Base-by-base conservation (phyloP, 2,797 vertebrate species). In the Acrossocheilus fasciatus region DNA sequence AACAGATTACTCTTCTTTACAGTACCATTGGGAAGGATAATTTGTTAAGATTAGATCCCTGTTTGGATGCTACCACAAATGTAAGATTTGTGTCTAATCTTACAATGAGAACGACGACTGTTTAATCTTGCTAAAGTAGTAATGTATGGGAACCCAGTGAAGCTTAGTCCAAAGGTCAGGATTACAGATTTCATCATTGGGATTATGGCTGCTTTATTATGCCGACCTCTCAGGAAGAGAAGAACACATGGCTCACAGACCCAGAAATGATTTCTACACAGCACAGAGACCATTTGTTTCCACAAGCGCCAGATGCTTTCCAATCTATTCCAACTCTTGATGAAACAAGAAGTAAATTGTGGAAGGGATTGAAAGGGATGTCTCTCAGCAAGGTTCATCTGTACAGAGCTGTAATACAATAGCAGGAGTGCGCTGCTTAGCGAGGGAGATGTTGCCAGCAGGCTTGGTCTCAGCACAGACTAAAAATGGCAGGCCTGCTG, bases 401-500 rank as follows among this genome's bases (percentile, higher is more conserved):
- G 74, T 68, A 68, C 64, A 82, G 52, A n/a, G 62, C 50, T 45
- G 30, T 85, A 81, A 72, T 85, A 83, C 76, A 85, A 68, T 81
- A 69, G 75, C 17, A 76, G 18, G 57, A 79, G 68, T 77, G 52
- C 82, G 62, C 26, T 77, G 50, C 70, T 76, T 73, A 52, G 66
- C n/a, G 26, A 83, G 69, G 10, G 47, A 83, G 45, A 64, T 30
- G 41, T 57, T 86, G 84, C 43, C 85, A 86, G 74, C 62, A 74
- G 18, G 43, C 34, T 86, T 84, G 78, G 87, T 83, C 77, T 85
- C 57, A 9, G 75, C 74, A 85, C 83, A 82, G 77, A 93, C 93
- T 92, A 92, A 94, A 94, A 94, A 94, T 94, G 93, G 93, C 93
- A 94, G 90, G 89, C 89, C 89, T 92, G 91, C 91, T 92, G 91